These are phyloP conservation scores for Poeciliopsis gracilis DNA, from an alignment of 2,797 vertebrate genomes.

Conservation along the genomic window DNA sequence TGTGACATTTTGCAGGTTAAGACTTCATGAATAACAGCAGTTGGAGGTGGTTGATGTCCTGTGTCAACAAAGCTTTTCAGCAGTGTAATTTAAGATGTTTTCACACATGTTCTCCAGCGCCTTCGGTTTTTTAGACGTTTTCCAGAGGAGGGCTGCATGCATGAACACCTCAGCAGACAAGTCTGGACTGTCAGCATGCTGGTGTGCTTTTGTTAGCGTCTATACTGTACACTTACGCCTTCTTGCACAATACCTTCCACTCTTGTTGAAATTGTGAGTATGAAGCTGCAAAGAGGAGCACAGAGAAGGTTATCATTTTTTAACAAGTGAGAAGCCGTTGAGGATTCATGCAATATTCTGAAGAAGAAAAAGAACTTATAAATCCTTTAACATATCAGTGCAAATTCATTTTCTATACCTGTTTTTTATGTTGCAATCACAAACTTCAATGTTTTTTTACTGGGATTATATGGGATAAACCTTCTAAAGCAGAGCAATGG, in stretches of 20 bases:
- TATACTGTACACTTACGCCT: not conserved
- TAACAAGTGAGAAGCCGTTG: not conserved
- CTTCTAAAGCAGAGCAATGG: not conserved
- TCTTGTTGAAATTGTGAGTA: not conserved
- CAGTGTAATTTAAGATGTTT: slow-evolving; percentile 8
- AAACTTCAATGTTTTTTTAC: not conserved
- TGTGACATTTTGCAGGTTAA: not conserved
- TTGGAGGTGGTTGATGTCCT: not conserved
- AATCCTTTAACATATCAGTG: not conserved
- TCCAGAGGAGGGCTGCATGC: not conserved
- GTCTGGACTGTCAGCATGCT: not conserved
- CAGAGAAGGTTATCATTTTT: not conserved
- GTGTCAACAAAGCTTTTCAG: not conserved
- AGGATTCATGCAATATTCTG: not conserved
- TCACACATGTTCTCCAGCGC: not conserved
- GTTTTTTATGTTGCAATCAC: not conserved
- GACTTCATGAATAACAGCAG: slow-evolving; percentile 7
- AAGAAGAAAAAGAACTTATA: not conserved
- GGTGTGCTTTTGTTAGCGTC: not conserved
- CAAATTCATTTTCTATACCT: not conserved
- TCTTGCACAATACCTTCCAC: not conserved
- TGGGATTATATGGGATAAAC: not conserved
- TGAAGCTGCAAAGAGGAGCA: slow-evolving; percentile 1
- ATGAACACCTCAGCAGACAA: slow-evolving; percentile 4
- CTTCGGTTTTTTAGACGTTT: not conserved